These are phyloP conservation scores for Semotilus atromaculatus DNA, from an alignment of 2,797 vertebrate species.

Conservation along the genomic window DNA sequence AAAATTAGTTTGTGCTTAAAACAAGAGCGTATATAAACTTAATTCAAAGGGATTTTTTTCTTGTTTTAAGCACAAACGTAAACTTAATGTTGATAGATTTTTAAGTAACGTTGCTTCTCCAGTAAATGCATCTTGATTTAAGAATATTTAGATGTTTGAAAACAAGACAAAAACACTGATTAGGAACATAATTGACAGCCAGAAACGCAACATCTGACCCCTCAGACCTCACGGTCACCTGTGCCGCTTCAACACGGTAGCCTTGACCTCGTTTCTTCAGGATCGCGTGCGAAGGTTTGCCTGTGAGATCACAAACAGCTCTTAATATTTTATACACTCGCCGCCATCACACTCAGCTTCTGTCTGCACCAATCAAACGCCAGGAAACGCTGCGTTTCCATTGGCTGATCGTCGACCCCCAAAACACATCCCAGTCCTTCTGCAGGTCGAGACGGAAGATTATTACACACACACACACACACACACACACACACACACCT, in stretches of 20 bases:
- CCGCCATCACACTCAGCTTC: slow-evolving; percentile 64
- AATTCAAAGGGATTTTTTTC: background rate
- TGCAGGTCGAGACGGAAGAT: background rate
- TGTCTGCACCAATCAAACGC: slow-evolving; percentile 80
- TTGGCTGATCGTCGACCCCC: slow-evolving; percentile 77
- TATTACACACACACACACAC: background rate
- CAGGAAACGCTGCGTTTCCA: slow-evolving; percentile 81
- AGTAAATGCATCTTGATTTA: background rate
- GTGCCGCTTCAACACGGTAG: slow-evolving; percentile 59
- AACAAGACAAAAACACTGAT: too few relatives aligned
- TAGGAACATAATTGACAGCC: too few relatives aligned
- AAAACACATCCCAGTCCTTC: slow-evolving; percentile 59
- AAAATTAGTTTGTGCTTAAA: background rate
- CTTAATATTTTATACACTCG: slow-evolving; percentile 87
- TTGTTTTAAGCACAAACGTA: background rate
- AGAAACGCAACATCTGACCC: too few relatives aligned
- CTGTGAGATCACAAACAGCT: slow-evolving; percentile 81
- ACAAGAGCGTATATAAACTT: background rate
- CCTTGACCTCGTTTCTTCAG: slow-evolving; percentile 65
- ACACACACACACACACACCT: background rate
- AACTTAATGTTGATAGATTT: background rate
- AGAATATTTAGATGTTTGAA: background rate
- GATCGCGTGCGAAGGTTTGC: slow-evolving; percentile 77
- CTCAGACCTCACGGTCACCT: too few relatives aligned
- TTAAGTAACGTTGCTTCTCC: background rate